These are phyloP conservation scores for Bombus breviceps DNA, from an alignment of 1,140 invertebrate genomes.

Conservation along the genomic window DNA sequence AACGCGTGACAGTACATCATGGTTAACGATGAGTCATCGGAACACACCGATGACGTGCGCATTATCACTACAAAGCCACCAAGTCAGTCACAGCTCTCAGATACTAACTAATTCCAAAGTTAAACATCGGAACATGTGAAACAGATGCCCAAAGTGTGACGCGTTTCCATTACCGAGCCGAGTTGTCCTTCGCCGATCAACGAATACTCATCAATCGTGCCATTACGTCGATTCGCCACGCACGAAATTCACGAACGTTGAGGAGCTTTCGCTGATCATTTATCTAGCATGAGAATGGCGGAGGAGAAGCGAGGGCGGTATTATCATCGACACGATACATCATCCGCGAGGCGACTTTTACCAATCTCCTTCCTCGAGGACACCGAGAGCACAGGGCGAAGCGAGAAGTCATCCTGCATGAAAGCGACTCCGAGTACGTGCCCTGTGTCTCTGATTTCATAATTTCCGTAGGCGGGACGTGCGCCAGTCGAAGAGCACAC, in stretches of 20 bases:
- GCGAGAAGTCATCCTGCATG: conserved; percentile 52
- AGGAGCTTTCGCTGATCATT: conserved; percentile 13
- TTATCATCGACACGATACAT: conserved; percentile 70
- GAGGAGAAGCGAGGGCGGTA: conserved; percentile 5
- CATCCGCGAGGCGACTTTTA: conserved; percentile 64
- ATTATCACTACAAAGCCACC: background rate
- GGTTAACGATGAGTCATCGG: conserved; percentile 27
- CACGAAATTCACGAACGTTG: background rate
- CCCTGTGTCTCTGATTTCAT: conserved; percentile 77
- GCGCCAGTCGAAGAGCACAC: conserved; percentile 29
- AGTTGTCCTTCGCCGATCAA: background rate
- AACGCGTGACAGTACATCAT: background rate
- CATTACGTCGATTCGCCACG: conserved; percentile 13
- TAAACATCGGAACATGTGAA: background rate
- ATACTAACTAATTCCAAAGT: conserved; percentile 10
- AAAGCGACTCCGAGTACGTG: conserved; percentile 67
- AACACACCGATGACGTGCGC: conserved; percentile 15
- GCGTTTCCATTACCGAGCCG: background rate
- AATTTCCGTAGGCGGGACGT: conserved; percentile 76
- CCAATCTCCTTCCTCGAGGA: conserved; percentile 64
- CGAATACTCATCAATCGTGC: conserved; percentile 20
- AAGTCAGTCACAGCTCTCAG: too few species aligned
- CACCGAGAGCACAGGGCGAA: conserved; percentile 28
- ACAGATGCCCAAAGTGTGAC: background rate
- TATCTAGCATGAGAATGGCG: conserved; percentile 8